Evolutionary conservation across 2,797 vertebrate genomes (phyloP).

Genomic region (Urophycis tenuis): DNA sequence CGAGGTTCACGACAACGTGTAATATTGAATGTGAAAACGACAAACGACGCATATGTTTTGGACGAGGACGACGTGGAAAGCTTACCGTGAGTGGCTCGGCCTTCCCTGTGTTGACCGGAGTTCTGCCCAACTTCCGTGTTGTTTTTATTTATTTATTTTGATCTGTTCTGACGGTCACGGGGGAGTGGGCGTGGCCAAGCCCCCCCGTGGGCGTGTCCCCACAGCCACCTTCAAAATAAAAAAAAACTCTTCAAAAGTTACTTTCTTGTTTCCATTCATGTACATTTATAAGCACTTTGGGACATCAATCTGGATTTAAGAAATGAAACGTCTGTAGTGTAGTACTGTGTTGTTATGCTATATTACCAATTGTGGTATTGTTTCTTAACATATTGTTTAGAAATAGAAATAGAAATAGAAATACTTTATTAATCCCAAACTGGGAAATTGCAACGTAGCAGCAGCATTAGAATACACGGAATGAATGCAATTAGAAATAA

Average conservation of each 20-base stretch:
- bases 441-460: no score
- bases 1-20: not conserved
- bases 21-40: not conserved
- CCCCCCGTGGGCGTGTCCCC: no score
- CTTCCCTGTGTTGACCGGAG: not conserved
- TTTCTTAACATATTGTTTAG: no score
- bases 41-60: not conserved
- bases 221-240: not conserved
- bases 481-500: no score
- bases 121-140: constrained; percentile 37
- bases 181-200: no score
- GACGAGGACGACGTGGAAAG: not conserved
- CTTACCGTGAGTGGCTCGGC: not conserved
- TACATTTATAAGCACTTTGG: not conserved
- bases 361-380: no score
- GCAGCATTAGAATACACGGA: no score
- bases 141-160: constrained; percentile 5
- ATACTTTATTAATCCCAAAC: not conserved
- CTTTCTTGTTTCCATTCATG: not conserved
- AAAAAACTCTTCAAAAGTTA: not conserved
- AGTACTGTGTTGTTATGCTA: not conserved
- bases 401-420: no score
- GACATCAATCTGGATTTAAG: not conserved
- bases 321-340: not conserved
- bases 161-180: not conserved